Conservation (phyloP, 2,888 invertebrate genomes). For the Cephus rjabovi region DNA sequence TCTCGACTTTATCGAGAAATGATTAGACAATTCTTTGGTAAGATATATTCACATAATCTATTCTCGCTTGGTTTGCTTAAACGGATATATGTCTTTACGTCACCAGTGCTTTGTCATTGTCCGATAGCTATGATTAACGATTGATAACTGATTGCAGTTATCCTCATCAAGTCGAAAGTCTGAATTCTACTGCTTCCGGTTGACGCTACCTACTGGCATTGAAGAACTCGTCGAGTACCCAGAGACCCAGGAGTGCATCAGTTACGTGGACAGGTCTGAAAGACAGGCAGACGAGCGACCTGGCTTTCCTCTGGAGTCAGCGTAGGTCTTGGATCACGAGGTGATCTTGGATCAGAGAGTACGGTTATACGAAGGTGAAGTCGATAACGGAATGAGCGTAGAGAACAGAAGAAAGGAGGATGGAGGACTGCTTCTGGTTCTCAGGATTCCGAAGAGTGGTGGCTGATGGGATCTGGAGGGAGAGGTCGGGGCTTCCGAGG, state of each 20-base stretch:
- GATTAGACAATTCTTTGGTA: neutral
- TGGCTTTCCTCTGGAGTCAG: constrained; percentile 38
- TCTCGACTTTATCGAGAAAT: neutral
- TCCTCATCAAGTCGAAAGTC: neutral
- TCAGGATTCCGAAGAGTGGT: neutral
- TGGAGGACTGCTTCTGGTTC: neutral
- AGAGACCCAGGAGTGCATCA: constrained; percentile 14
- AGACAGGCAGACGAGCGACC: constrained; percentile 38
- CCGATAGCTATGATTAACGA: neutral
- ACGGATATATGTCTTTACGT: neutral
- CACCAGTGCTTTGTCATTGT: neutral
- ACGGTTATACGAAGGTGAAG: constrained; percentile 53
- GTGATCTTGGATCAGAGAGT: constrained; percentile 57
- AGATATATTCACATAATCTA: neutral
- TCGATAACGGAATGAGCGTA: constrained; percentile 39
- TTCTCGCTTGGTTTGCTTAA: neutral
- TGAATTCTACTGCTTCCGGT: neutral
- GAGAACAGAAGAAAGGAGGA: neutral
- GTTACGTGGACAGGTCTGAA: constrained; percentile 34
- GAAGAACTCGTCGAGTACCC: neutral
- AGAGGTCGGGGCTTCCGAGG: neutral
- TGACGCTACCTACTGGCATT: neutral
- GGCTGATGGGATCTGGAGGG: neutral
- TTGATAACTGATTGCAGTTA: neutral
- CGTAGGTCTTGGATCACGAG: constrained; percentile 39